Base-by-base conservation (phyloP, 2,113 vertebrate genomes). In the Mesoclemmys tuberculata region DNA sequence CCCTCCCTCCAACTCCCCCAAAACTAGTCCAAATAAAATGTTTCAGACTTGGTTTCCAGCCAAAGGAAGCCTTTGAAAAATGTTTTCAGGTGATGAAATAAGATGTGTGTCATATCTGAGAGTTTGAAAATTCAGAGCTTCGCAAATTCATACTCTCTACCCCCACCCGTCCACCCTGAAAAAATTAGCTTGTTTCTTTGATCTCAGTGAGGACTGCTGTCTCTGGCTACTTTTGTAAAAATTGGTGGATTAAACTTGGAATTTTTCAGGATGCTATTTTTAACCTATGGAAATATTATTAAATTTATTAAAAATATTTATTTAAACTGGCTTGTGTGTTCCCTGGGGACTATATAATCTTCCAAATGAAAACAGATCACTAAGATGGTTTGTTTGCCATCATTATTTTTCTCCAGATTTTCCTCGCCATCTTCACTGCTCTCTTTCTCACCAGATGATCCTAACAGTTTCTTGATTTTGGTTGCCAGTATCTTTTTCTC, bases 251-350 rank as follows among this genome's bases (percentile, higher is more conserved):
- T 89, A 74, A 61, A 68, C n/a, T n/a, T 92, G 85, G 92, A 91
- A 93, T 93, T 96, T 96, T 95, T 93, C 82, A 9, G 48, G 71
- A 51, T 51, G 31, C 35, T 90, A 81, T 88, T 93, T 85, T 92
- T 74, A 78, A 87, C 27, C 84, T 94, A 3, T 31, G 93, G 90
- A 48, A 85, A 26, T 83, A 48, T 0, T 77, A 90, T 19, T 44
- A 93, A 55, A 74, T 92, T 71, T 16, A 1, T 48, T 26, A 41
- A 26, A 41, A 54, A 27, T 18, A 52, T 89, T 91, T 12, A 94
- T 94, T 85, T 90, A 95, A 71, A 46, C 13, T 9, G 55, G 0
- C 18, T 3, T 79, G 10, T 19, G 0, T 81, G 10, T 19, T 71
- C 48, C 24, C 27, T 56, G 41, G 90, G 71, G 51, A 83, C 84